Percentiles rank a stretch among this genome's conserved stretches.
Evolutionary conservation across 2,113 vertebrate genomes (phyloP).

Genomic region (Lamprologus ornatipinnis): DNA sequence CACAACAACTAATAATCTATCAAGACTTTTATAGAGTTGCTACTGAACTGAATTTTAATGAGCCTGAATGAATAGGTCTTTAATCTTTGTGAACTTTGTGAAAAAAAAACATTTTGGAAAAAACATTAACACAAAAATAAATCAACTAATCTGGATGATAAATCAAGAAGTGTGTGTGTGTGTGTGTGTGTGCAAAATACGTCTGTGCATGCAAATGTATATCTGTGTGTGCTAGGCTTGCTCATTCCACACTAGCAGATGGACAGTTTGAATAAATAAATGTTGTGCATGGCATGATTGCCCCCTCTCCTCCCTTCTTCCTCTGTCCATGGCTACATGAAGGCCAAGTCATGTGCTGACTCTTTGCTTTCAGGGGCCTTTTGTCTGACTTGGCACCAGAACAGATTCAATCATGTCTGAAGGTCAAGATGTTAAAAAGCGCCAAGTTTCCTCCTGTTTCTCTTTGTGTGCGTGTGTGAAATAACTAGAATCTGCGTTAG

Average conservation of each 20-base stretch:
- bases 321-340: conserved; percentile 29
- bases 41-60: background rate
- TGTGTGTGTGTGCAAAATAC: background rate
- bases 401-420: conserved; percentile 63
- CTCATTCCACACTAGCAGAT: conserved; percentile 57
- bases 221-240: conserved; percentile 10
- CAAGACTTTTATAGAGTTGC: background rate
- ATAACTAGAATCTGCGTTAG: background rate
- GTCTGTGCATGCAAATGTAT: background rate
- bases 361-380: conserved; percentile 46
- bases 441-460: conserved; percentile 28
- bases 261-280: conserved; percentile 70
- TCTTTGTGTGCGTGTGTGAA: background rate
- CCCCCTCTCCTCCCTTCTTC: background rate
- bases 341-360: conserved; percentile 50
- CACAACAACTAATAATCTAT: background rate
- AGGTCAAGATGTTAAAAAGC: conserved; percentile 62
- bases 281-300: conserved; percentile 37
- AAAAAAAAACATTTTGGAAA: background rate
- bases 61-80: background rate
- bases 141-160: background rate
- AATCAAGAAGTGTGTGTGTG: background rate
- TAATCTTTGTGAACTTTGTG: background rate
- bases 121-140: background rate
- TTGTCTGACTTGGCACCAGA: conserved; percentile 57